Conservation (phyloP, 2,113 vertebrate genomes). For the Sprattus sprattus region DNA sequence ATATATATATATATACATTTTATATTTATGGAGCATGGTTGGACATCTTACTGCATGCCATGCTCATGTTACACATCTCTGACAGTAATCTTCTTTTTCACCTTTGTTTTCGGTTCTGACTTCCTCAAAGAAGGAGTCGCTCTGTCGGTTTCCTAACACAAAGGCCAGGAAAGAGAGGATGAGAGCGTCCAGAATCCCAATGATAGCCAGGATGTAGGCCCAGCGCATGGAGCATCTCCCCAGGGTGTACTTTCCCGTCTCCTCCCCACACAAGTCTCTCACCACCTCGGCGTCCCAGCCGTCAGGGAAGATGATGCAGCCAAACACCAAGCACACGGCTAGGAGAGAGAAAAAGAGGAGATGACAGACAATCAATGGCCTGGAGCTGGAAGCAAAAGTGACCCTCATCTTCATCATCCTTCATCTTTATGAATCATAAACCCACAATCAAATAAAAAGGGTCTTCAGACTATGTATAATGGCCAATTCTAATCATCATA, state of each 20-base stretch:
- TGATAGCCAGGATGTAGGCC: conserved; percentile 90
- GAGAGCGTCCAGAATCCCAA: conserved; percentile 94
- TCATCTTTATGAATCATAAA: conserved; percentile 12
- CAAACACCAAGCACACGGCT: conserved; percentile 87
- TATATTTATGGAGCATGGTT: no score
- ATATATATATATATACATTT: no score
- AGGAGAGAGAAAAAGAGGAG: neutral
- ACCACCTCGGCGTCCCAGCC: conserved; percentile 96
- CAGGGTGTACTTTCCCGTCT: conserved; percentile 91
- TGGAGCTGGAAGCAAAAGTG: neutral
- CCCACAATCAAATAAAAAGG: neutral
- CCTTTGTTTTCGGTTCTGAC: conserved; percentile 95
- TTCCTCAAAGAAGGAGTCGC: conserved; percentile 92
- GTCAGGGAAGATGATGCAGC: conserved; percentile 96
- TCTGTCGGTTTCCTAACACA: conserved; percentile 83
- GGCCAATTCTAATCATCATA: neutral
- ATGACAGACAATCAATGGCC: neutral
- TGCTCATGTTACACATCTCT: conserved; percentile 31
- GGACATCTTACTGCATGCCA: neutral
- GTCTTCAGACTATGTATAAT: neutral
- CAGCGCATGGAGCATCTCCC: conserved; percentile 73
- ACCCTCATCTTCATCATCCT: neutral
- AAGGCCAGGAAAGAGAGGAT: conserved; percentile 83
- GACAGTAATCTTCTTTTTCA: conserved; percentile 45
- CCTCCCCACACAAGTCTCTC: conserved; percentile 93